Evolutionary conservation across 1,140 invertebrate species (phyloP), one percentile per base, ranked within the genome.

Genomic region (Apolygus lucorum): DNA sequence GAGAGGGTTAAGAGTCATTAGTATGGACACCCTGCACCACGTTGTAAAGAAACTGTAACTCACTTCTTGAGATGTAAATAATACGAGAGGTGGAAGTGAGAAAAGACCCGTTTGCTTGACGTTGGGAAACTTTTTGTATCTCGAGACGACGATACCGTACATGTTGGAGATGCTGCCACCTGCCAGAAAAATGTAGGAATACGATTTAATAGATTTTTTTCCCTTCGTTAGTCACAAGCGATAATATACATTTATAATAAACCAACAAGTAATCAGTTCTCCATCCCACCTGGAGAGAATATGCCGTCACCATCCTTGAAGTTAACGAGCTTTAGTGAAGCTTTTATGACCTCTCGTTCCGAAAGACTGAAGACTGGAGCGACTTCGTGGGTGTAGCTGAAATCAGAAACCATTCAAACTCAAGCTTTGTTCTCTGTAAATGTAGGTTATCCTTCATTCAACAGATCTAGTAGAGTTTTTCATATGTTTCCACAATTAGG

Each of bases 121-220:
- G 2, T 89, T 79, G 0, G 95, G 95, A 70, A 87, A 86, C 26
- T 79, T 78, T 42, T 83, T 82, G 76, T 89, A 90, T 59, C 94
- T 84, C 0, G 94, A 93, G 17, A 90, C 76, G 1, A 90, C 84
- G 68, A 96, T 82, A 0, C 85, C 92, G 75, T 93, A 92, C 83
- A 96, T 85, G 76, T 96, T 95, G 0, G 93, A 88, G 0, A 93
- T 84, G 69, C 92, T 93, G 2, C 94, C 95, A 54, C 94, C 90
- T 78, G 14, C 29, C 74, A 68, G 28, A 42, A 42, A 42, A 42
- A 42, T 42, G 34, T 17, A 42, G 34, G 4, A 42, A n/a, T n/a
- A n/a, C n/a, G n/a, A n/a, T n/a, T n/a, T n/a, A n/a, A n/a, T n/a
- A n/a, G n/a, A n/a, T n/a, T n/a, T n/a, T n/a, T n/a, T n/a, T n/a